Conservation (phyloP, 2,113 vertebrate species). For the Peromyscus polionotus region DNA sequence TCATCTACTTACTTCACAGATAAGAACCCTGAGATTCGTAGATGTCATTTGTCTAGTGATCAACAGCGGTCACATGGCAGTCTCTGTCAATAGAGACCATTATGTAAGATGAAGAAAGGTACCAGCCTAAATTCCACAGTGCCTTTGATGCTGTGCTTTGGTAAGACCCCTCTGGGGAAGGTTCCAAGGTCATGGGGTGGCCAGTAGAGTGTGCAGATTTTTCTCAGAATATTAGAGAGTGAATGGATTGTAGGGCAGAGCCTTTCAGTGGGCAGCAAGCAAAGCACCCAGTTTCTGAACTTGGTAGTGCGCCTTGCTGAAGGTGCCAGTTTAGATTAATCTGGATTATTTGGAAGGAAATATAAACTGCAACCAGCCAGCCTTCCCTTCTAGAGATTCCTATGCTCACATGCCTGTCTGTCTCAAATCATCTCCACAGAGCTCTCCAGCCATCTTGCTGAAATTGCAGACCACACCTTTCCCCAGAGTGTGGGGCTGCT, state of each 20-base stretch:
- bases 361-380: not conserved
- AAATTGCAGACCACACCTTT: rapidly evolving
- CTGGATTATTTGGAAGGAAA: not conserved
- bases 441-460: not conserved
- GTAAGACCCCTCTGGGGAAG: not conserved
- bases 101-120: not conserved
- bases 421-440: not conserved
- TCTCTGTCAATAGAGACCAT: not conserved
- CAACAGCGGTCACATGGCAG: not conserved
- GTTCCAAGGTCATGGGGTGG: rapidly evolving
- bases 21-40: not conserved
- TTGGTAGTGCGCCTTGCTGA: not conserved
- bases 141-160: not conserved
- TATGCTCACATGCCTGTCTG: not conserved
- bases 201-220: not conserved
- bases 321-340: not conserved
- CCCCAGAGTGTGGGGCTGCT: not conserved
- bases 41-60: not conserved
- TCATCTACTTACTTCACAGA: not conserved
- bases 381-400: not conserved
- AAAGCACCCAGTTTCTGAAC: not conserved
- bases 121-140: not conserved
- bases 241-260: not conserved
- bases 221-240: not conserved
- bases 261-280: not conserved